These are phyloP conservation scores for Falcaria lacertinaria DNA, from an alignment of 2,888 invertebrate genomes.

Conservation along the genomic window DNA sequence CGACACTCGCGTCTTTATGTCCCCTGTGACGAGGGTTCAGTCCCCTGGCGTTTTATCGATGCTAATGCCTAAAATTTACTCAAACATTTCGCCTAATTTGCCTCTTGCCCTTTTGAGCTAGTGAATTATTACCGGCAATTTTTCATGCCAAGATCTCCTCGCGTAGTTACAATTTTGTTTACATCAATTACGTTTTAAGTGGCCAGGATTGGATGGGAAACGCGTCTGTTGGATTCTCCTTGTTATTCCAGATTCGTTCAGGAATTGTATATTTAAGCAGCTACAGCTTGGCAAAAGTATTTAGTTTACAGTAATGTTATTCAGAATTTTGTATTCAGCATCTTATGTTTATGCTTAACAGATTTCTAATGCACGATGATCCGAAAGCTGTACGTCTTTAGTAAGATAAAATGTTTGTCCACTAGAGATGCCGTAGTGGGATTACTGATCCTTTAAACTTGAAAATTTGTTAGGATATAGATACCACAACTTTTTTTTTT, in stretches of 20 bases:
- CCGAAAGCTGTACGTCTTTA: too few relatives aligned
- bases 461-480: too few relatives aligned
- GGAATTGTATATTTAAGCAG: not conserved
- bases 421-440: too few relatives aligned
- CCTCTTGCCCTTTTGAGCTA: constrained; percentile 39
- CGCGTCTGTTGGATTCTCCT: not conserved
- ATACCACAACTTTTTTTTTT: too few relatives aligned
- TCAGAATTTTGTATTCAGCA: too few relatives aligned
- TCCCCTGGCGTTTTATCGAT: constrained; percentile 29
- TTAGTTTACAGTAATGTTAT: too few relatives aligned
- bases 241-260: not conserved
- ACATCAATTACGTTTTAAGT: constrained; percentile 17
- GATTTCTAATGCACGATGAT: too few relatives aligned
- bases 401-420: too few relatives aligned
- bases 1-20: constrained; percentile 23
- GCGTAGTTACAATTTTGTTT: constrained; percentile 29
- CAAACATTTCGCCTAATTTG: constrained; percentile 43
- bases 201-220: constrained; percentile 1
- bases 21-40: constrained; percentile 17
- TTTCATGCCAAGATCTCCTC: constrained; percentile 40
- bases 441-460: too few relatives aligned
- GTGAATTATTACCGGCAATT: constrained; percentile 48
- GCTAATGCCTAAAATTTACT: constrained; percentile 48
- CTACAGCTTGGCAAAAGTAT: too few relatives aligned
- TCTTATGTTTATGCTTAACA: too few relatives aligned